Conservation (phyloP, 2,888 invertebrate genomes). For the Ectemnius lituratus region DNA sequence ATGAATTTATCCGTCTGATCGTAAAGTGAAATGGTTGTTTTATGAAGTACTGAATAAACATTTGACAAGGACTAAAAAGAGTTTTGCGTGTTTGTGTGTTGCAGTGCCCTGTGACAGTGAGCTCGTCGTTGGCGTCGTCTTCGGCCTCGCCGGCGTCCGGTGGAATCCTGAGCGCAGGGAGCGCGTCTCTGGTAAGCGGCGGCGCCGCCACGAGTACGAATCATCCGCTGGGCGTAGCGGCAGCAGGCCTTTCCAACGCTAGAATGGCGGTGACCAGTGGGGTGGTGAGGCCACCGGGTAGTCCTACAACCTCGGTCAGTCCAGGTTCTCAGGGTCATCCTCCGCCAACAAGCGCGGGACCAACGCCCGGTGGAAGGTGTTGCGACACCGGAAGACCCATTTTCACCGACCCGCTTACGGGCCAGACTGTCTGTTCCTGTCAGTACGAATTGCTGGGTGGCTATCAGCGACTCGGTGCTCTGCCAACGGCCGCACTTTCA, state of each 20-base stretch:
- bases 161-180: slow-evolving; percentile 65
- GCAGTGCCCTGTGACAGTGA: slow-evolving; percentile 76
- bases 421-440: slow-evolving; percentile 93
- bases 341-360: slow-evolving; percentile 79
- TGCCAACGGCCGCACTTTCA: slow-evolving; percentile 84
- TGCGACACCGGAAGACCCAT: slow-evolving; percentile 95
- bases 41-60: too few species aligned
- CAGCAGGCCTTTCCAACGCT: slow-evolving; percentile 72
- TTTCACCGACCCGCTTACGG: slow-evolving; percentile 93
- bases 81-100: slow-evolving; percentile 42
- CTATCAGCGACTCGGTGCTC: slow-evolving; percentile 88
- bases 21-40: too few species aligned
- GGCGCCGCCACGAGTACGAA: slow-evolving; percentile 65
- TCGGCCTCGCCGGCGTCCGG: slow-evolving; percentile 71
- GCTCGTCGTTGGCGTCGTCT: slow-evolving; percentile 73
- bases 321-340: slow-evolving; percentile 79
- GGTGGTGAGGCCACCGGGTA: slow-evolving; percentile 79
- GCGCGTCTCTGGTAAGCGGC: slow-evolving; percentile 68
- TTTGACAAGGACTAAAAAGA: neutral
- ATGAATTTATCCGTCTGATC: too few species aligned
- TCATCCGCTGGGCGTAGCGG: slow-evolving; percentile 64
- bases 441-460: slow-evolving; percentile 92
- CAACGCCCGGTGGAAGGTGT: slow-evolving; percentile 82
- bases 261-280: slow-evolving; percentile 79
- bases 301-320: slow-evolving; percentile 79